Base-by-base conservation (phyloP, 2,113 vertebrate genomes). In the Tamias sibiricus region DNA sequence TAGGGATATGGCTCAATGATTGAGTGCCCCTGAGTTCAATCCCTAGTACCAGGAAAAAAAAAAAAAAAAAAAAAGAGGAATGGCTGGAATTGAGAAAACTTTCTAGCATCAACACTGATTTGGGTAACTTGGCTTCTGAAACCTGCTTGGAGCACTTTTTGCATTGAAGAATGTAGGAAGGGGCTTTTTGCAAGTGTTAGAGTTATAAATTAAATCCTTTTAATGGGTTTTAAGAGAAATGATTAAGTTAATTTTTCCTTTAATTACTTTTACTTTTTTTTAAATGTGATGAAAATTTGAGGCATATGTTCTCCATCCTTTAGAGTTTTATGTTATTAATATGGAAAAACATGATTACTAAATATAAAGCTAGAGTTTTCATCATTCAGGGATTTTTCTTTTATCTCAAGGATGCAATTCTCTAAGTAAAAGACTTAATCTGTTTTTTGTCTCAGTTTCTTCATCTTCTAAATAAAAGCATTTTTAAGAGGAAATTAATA, bases 271-370 rank as follows among this genome's bases (percentile, higher is more conserved):
- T 89, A 12, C 64, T 79, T 0, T 71, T 75, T 66, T 95, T 62
- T 76, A 89, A 76, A 68, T 81, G 32, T 71, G 64, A 59, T 71
- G 92, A 97, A 59, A 69, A 77, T 97, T 76, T 93, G 69, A 94
- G 17, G 47, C 52, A 26, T 91, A 47, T 59, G 17, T 49, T 9
- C 42, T 93, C 76, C 11, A 19, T 72, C 84, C 77, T 35, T 87
- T 86, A 49, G 16, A 16, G 2, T 85, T 95, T 93, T 72, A 22
- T 64, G 35, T 76, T 93, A 54, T 44, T 91, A 83, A 35, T 74
- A 74, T 94, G 59, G 68, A 95, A 80, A 93, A 90, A 75, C 26
- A 30, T 54, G 17, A 8, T 59, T 76, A 57, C 30, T 93, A 64
- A 81, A 71, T 76, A 83, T 20, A 80, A 62, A 80, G 52, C 69